phyloP scores from a whole-genome alignment of 2,888 invertebrate species.

The Anticlea derivata region DNA sequence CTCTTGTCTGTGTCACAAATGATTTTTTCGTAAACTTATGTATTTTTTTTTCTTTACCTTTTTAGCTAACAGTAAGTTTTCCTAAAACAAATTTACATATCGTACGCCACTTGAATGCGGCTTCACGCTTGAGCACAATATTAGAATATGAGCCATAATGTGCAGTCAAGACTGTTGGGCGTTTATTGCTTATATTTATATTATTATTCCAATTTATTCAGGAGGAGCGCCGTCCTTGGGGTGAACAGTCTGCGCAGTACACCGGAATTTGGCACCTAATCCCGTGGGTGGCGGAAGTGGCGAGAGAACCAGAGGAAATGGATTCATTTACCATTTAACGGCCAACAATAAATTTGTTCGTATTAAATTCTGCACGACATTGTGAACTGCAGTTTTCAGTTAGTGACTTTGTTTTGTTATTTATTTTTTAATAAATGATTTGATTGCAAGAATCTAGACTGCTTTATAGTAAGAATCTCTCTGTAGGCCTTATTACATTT shows the following conservation, averaged over 20 bases:
- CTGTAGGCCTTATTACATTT: too few relatives aligned
- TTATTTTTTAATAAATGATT: constrained; percentile 1
- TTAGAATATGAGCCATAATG: too few relatives aligned
- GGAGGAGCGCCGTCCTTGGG: constrained; percentile 65
- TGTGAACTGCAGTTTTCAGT: constrained; percentile 1
- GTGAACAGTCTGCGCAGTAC: constrained; percentile 64
- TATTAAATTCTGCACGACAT: neutral
- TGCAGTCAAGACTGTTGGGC: too few relatives aligned
- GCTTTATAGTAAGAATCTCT: too few relatives aligned
- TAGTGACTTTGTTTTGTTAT: constrained; percentile 2
- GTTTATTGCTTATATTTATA: neutral
- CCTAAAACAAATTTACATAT: too few relatives aligned
- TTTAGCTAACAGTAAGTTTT: too few relatives aligned
- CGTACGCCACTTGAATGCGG: too few relatives aligned
- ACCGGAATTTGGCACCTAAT: constrained; percentile 68
- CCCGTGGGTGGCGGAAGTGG: constrained; percentile 63
- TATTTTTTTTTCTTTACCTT: too few relatives aligned
- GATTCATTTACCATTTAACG: constrained; percentile 45
- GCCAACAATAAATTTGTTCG: neutral
- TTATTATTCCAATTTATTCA: constrained; percentile 33
- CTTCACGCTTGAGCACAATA: too few relatives aligned
- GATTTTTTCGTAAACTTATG: too few relatives aligned
- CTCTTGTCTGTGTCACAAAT: too few relatives aligned
- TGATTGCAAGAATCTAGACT: too few relatives aligned
- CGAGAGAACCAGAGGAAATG: constrained; percentile 53